These are phyloP conservation scores for Pedicia rivosa DNA, from an alignment of 2,888 invertebrate species.

Conservation along the genomic window DNA sequence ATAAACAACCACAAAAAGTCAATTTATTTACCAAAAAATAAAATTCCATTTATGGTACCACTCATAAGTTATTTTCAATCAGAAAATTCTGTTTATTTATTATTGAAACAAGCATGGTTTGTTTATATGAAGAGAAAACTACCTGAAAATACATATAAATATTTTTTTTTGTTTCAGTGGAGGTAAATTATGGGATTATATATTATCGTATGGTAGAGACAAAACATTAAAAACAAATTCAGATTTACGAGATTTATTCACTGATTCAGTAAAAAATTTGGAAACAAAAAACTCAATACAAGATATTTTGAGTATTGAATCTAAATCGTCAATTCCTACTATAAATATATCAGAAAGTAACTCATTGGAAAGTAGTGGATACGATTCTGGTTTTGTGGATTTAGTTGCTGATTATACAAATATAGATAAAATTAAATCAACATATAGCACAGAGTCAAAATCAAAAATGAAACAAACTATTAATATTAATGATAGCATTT, in stretches of 20 bases:
- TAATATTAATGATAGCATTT: background rate
- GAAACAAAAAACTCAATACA: slow-evolving; percentile 1
- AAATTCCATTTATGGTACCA: slow-evolving; percentile 28
- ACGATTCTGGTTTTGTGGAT: slow-evolving; percentile 9
- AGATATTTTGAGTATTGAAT: background rate
- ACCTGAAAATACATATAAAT: background rate
- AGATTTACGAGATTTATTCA: slow-evolving; percentile 2
- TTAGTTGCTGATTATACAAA: slow-evolving; percentile 6
- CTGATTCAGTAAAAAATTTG: background rate
- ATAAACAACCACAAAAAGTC: slow-evolving; percentile 13
- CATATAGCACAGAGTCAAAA: too few species aligned
- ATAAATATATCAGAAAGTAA: background rate
- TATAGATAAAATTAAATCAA: too few species aligned
- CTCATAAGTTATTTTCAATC: slow-evolving; percentile 27
- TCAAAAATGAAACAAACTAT: too few species aligned
- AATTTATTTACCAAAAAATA: slow-evolving; percentile 27
- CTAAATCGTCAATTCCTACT: background rate
- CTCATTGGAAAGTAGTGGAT: background rate
- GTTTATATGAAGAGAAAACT: background rate
- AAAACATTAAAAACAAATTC: background rate
- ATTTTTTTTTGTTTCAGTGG: slow-evolving; percentile 15
- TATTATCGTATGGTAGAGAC: slow-evolving; percentile 14
- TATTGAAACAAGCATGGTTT: slow-evolving; percentile 22
- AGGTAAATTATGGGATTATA: slow-evolving; percentile 25
- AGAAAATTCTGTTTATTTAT: slow-evolving; percentile 26